phyloP scores from a whole-genome alignment of 1,140 invertebrate genomes.

The Macrocentrus cingulum region DNA sequence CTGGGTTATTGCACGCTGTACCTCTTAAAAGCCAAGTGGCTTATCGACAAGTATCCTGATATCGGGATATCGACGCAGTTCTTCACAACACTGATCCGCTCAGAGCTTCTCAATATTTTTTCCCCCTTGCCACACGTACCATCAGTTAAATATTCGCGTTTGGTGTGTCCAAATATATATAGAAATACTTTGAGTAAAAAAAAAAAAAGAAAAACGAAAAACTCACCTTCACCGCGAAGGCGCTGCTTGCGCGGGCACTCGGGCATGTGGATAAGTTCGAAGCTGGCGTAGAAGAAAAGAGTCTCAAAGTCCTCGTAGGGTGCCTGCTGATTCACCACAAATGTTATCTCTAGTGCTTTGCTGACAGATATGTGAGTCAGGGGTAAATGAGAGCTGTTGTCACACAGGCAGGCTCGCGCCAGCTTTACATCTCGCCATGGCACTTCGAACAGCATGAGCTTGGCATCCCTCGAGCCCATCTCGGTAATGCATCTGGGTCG shows the following conservation, averaged over 20 bases:
- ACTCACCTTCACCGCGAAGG: constrained; percentile 60
- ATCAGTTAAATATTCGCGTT: no score
- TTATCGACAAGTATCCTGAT: constrained; percentile 21
- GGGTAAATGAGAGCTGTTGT: constrained; percentile 66
- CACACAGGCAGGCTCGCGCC: constrained; percentile 70
- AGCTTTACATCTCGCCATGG: constrained; percentile 68
- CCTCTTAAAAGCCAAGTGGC: constrained; percentile 14
- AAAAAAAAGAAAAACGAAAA: background rate
- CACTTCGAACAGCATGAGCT: constrained; percentile 65
- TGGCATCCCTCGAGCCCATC: constrained; percentile 59
- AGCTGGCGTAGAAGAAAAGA: constrained; percentile 69
- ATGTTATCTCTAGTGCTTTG: constrained; percentile 65
- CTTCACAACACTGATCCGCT: constrained; percentile 13
- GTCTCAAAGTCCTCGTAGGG: constrained; percentile 72
- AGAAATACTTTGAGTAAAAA: constrained; percentile 7
- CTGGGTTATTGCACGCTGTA: constrained; percentile 6
- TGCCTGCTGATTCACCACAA: constrained; percentile 66
- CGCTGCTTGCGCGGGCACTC: constrained; percentile 69
- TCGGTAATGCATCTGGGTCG: constrained; percentile 62
- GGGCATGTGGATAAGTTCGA: constrained; percentile 66
- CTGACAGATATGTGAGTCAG: constrained; percentile 67
- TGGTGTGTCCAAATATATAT: background rate
- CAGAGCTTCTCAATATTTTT: background rate
- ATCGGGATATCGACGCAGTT: constrained; percentile 12
- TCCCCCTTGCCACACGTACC: no score